phyloP scores from a whole-genome alignment of 2,113 vertebrate genomes.

The Epinephelus lanceolatus region DNA sequence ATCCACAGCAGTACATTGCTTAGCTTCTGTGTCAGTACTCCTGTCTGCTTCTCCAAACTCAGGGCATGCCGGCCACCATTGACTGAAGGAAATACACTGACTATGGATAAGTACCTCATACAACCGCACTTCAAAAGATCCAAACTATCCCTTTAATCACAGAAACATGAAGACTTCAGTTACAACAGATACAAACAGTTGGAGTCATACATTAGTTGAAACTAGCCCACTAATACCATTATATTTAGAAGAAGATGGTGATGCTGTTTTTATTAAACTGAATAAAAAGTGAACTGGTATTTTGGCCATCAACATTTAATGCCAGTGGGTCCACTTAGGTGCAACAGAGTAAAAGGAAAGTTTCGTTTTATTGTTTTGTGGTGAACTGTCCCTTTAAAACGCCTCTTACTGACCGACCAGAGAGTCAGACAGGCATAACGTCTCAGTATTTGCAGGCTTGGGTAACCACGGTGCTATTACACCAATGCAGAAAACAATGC shows the following conservation, averaged over 20 bases:
- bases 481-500: conserved; percentile 2
- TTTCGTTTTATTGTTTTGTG: neutral
- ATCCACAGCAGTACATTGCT: too few relatives aligned
- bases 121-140: too few relatives aligned
- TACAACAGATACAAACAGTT: neutral
- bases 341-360: neutral
- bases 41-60: too few relatives aligned
- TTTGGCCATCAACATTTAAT: neutral
- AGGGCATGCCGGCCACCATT: too few relatives aligned
- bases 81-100: too few relatives aligned
- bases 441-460: neutral
- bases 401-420: neutral
- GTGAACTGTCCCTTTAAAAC: neutral
- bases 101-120: too few relatives aligned
- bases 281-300: neutral
- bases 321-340: neutral
- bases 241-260: neutral
- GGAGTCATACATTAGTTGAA: neutral
- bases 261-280: neutral
- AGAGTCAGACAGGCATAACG: neutral
- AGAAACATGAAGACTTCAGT: neutral
- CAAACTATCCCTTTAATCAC: neutral
- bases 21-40: too few relatives aligned
- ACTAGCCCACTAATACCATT: neutral
- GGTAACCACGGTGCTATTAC: neutral